Evolutionary conservation across 1,140 invertebrate species (phyloP), one percentile per base, ranked within the genome.

Genomic region (Archegozetes longisetosus): DNA sequence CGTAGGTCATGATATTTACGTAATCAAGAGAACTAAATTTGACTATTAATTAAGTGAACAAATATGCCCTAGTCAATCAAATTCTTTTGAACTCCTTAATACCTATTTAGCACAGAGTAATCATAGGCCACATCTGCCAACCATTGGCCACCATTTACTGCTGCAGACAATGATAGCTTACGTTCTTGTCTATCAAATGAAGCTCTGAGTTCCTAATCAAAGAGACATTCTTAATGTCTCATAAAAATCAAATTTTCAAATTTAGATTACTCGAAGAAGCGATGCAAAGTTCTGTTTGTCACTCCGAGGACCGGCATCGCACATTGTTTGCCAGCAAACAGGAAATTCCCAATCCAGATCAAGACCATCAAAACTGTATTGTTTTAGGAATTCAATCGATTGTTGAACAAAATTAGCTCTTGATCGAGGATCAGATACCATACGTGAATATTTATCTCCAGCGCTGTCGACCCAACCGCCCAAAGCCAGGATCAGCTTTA

Each of bases 261-360:
- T 60, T 23, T 22, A n/a, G 17, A 26, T 13, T 73, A 85, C 84
- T 78, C 83, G 78, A 26, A 93, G 85, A 20, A 96, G 79, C 64
- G 80, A 78, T 6, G 88, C 86, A 70, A 95, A 96, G 72, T 91
- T 88, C 64, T 86, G 81, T 60, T 81, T 83, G 71, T 97, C 92
- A 50, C 84, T 81, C 0, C 87, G 80, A 66, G 90, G 89, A 59
- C 86, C 85, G 9, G 91, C 92, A 69, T 95, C 91, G 68, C 88
- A 93, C 67, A 89, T 82, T 66, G 84, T 86, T 64, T 91, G 87
- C 86, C 87, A 90, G 64, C 88, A 93, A 50, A 83, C 82, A 0
- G 88, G 88, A 70, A 90, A 92, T 68, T 89, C 88, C 88, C 88
- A 93, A 64, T 91, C 88, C 3, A 92, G 65, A 62, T 88, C 86